These are phyloP conservation scores for Coccyzus lansbergi DNA, from an alignment of 2,797 vertebrate genomes.

Conservation along the genomic window DNA sequence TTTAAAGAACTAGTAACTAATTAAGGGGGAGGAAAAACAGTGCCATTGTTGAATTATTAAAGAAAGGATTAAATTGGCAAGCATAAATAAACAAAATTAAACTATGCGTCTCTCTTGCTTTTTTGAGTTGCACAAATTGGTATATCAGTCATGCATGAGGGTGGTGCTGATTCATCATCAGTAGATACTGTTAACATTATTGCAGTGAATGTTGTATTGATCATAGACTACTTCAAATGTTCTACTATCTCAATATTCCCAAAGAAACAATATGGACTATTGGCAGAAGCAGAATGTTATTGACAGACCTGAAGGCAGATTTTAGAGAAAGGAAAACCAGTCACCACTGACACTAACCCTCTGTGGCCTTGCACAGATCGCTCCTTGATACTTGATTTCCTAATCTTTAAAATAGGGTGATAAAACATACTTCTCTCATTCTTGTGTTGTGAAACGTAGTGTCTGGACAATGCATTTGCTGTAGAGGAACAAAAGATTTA, in stretches of 20 bases:
- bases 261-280: not conserved
- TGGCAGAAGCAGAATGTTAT: not conserved
- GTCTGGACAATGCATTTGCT: not conserved
- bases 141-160: not conserved
- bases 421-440: not conserved
- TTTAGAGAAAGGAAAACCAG: not conserved
- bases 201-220: not conserved
- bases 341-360: not conserved
- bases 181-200: not conserved
- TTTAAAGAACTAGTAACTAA: slow-evolving; percentile 42
- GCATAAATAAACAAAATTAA: slow-evolving; percentile 65
- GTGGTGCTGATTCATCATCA: not conserved
- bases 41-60: slow-evolving; percentile 45
- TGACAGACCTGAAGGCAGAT: not conserved
- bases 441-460: not conserved
- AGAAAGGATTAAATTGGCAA: slow-evolving; percentile 59
- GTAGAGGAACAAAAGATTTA: not conserved
- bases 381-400: not conserved
- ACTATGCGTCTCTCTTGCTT: not conserved
- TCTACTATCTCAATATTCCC: not conserved
- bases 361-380: not conserved
- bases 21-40: not conserved
- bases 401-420: not conserved
- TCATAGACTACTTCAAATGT: not conserved
- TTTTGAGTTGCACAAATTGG: not conserved